phyloP scores from a whole-genome alignment of 2,113 vertebrate genomes.

The Uria lomvia region DNA sequence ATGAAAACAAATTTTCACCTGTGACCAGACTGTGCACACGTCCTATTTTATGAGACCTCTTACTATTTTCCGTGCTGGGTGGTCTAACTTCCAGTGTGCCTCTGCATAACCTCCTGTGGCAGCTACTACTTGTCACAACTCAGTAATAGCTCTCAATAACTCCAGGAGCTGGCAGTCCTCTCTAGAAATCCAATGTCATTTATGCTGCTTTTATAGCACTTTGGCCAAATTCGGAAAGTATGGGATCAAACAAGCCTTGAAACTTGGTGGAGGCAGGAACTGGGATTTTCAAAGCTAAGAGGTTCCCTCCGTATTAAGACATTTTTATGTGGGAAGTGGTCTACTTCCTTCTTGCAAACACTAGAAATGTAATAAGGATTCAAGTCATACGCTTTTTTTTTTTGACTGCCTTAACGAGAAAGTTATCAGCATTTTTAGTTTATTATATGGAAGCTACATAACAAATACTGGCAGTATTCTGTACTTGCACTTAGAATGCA shows the following conservation, averaged over 20 bases:
- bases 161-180: neutral
- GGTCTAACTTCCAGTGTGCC: neutral
- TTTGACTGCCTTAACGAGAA: neutral
- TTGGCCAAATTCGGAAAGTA: accelerated
- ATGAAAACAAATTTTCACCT: neutral
- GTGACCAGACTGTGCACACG: no score
- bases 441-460: neutral
- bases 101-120: neutral
- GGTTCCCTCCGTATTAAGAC: neutral
- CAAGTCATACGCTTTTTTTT: neutral
- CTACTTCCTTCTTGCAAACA: neutral
- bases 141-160: neutral
- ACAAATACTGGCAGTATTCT: neutral
- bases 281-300: neutral
- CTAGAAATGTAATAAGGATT: neutral
- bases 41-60: neutral
- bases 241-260: neutral
- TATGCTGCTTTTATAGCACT: neutral
- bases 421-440: neutral
- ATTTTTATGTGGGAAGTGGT: neutral
- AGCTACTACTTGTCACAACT: neutral
- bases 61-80: neutral
- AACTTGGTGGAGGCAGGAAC: neutral
- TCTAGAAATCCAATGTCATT: neutral
- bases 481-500: neutral